A percentile compares a stretch with the other conserved stretches of the same genome.
These are phyloP conservation scores for Anhinga rufa DNA, from an alignment of 2,113 vertebrate genomes.

Conservation along the genomic window DNA sequence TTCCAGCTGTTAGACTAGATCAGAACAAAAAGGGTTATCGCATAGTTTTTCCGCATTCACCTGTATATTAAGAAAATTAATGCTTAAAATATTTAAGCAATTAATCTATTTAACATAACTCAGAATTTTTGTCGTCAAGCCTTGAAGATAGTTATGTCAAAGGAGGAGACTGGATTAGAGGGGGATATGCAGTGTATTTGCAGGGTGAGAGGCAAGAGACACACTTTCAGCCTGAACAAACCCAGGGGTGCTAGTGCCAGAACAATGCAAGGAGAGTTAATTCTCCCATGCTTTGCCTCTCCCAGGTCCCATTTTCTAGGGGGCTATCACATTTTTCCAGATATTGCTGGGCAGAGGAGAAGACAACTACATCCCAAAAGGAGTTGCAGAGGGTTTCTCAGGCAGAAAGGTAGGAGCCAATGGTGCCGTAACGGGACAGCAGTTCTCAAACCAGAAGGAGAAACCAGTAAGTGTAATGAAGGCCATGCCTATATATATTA, in stretches of 20 bases:
- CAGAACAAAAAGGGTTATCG: neutral
- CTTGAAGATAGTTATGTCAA: neutral
- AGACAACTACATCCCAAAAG: neutral
- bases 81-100: neutral
- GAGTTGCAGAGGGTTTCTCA: neutral
- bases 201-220: neutral
- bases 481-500: neutral
- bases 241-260: neutral
- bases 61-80: neutral
- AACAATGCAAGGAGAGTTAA: neutral
- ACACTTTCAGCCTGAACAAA: neutral
- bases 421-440: neutral
- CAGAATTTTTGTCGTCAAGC: neutral
- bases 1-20: neutral
- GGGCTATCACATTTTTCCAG: neutral
- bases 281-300: neutral
- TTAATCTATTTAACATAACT: neutral
- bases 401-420: neutral
- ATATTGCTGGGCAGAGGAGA: neutral
- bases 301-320: neutral
- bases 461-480: neutral
- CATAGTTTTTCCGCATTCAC: neutral
- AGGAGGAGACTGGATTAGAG: neutral
- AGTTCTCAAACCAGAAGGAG: neutral
- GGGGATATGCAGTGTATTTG: neutral